Percentiles rank a stretch among this genome's conserved stretches.
Conservation (phyloP, 1,140 invertebrate genomes). For the Pseudomyrmex pallidus region DNA sequence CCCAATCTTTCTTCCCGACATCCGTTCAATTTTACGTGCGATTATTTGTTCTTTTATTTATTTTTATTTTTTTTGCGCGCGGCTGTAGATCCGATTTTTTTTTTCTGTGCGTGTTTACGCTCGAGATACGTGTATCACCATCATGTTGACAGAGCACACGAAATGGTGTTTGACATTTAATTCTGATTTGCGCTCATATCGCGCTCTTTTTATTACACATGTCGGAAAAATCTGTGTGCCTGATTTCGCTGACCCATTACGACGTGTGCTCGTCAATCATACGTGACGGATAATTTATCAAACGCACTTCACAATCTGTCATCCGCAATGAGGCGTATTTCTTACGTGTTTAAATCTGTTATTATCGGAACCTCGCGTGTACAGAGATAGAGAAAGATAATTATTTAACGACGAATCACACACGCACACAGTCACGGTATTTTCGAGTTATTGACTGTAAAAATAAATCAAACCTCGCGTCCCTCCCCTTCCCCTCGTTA, state of each 20-base stretch:
- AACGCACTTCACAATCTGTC: constrained; percentile 53
- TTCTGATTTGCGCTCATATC: background rate
- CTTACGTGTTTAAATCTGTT: constrained; percentile 14
- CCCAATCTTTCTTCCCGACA: no score
- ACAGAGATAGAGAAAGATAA: constrained; percentile 9
- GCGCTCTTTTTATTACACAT: background rate
- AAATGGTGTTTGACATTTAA: constrained; percentile 22
- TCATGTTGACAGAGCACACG: background rate
- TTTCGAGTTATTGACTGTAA: background rate
- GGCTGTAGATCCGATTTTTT: background rate
- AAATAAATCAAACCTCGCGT: background rate
- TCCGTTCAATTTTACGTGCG: constrained; percentile 5
- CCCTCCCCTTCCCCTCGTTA: no score
- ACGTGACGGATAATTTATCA: constrained; percentile 38
- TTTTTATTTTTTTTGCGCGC: background rate
- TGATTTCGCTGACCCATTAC: constrained; percentile 55
- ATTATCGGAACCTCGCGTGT: background rate
- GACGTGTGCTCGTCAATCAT: constrained; percentile 37
- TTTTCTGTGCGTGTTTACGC: background rate
- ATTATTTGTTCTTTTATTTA: constrained; percentile 25
- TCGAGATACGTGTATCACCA: constrained; percentile 10
- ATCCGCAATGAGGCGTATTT: constrained; percentile 39
- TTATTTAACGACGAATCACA: background rate
- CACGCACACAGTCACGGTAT: background rate
- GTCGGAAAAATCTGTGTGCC: constrained; percentile 42